Evolutionary conservation across 53 echinoderm and acorn worm species (phyloP).

Genomic region (Echinarachnius parma): DNA sequence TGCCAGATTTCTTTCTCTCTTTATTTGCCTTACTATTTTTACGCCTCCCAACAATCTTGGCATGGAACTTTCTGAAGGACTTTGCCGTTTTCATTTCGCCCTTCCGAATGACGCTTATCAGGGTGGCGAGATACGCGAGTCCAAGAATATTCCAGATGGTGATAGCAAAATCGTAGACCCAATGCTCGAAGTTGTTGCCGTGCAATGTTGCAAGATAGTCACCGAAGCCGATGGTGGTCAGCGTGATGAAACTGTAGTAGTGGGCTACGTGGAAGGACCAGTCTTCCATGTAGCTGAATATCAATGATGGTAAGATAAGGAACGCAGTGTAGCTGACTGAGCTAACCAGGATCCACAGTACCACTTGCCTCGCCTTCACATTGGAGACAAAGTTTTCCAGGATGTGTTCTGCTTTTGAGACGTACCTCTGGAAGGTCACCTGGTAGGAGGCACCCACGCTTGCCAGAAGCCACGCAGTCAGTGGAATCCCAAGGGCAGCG

Average conservation of each 20-base stretch:
- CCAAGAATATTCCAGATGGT: constrained; percentile 33
- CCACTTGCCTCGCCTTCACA: not conserved
- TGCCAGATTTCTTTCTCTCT: not conserved
- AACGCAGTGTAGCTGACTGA: constrained; percentile 26
- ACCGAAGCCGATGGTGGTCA: constrained; percentile 50
- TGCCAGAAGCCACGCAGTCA: constrained; percentile 37
- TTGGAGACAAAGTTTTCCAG: not conserved
- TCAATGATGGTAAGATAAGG: constrained; percentile 25
- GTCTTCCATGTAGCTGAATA: constrained; percentile 20
- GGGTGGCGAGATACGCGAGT: constrained; percentile 27
- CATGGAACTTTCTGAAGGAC: constrained; percentile 33
- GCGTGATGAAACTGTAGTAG: constrained; percentile 46
- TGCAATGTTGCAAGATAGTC: constrained; percentile 40
- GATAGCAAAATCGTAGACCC: constrained; percentile 29
- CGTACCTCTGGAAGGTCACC: not conserved
- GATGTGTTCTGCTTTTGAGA: constrained; percentile 3
- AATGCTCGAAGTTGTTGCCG: constrained; percentile 14
- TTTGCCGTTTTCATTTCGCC: constrained; percentile 30
- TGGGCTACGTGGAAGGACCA: constrained; percentile 51
- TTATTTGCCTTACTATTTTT: not conserved
- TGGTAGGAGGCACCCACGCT: constrained; percentile 41
- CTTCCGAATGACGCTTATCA: constrained; percentile 34
- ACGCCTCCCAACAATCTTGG: not conserved
- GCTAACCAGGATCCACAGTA: constrained; percentile 5
- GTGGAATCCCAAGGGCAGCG: constrained; percentile 47